A percentile compares a stretch with the other conserved stretches of the same genome.
These are phyloP conservation scores for Drosophila sp. DNA, from an alignment of 1,140 invertebrate genomes.

Conservation along the genomic window DNA sequence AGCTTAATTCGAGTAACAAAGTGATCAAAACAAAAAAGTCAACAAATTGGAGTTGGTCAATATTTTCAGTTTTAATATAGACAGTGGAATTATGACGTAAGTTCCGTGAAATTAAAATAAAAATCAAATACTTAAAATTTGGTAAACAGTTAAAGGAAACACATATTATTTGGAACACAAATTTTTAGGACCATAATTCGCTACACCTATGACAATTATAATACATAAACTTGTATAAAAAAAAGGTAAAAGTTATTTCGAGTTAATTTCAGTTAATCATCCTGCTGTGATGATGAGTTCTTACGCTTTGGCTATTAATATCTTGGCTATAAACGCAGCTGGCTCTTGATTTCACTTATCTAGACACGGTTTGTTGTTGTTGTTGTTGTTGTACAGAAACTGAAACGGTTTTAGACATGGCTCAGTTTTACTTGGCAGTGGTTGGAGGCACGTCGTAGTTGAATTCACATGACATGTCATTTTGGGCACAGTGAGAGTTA, in stretches of 20 bases:
- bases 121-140: neutral
- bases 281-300: slow-evolving; percentile 14
- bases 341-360: slow-evolving; percentile 41
- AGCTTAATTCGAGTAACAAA: too few species aligned
- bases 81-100: slow-evolving; percentile 25
- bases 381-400: neutral
- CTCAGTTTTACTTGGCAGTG: slow-evolving; percentile 44
- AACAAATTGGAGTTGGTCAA: slow-evolving; percentile 31
- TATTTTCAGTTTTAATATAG: slow-evolving; percentile 17
- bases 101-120: slow-evolving; percentile 10
- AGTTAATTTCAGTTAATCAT: neutral
- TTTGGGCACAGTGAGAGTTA: slow-evolving; percentile 54
- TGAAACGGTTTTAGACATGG: slow-evolving; percentile 32
- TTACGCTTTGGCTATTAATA: neutral
- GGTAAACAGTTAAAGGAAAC: neutral
- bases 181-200: too few species aligned
- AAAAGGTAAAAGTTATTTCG: slow-evolving; percentile 12
- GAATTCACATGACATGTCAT: slow-evolving; percentile 73
- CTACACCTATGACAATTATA: neutral
- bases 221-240: neutral
- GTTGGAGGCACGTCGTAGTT: slow-evolving; percentile 17
- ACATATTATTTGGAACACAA: neutral
- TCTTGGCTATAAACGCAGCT: slow-evolving; percentile 4
- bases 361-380: slow-evolving; percentile 5
- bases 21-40: slow-evolving; percentile 9